Evolutionary conservation across 2,888 invertebrate genomes (phyloP).

Genomic region (Pardosa pseudoannulata): DNA sequence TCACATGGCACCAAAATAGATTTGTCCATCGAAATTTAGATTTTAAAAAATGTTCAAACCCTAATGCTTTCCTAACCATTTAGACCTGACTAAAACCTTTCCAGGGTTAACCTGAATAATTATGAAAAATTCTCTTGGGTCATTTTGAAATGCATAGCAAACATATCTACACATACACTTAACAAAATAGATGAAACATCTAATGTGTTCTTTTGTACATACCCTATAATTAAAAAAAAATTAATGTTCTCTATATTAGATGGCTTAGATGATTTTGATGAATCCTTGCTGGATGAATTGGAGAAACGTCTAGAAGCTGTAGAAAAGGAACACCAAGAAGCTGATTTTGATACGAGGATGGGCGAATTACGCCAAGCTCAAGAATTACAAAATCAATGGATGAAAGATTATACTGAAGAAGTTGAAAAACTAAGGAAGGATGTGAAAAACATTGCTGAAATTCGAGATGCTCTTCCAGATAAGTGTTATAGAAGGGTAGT

Average conservation of each 20-base stretch:
- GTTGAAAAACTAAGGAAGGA: conserved; percentile 84
- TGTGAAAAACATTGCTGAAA: conserved; percentile 89
- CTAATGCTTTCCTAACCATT: too few relatives aligned
- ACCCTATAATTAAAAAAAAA: too few relatives aligned
- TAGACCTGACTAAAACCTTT: too few relatives aligned
- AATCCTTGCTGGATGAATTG: conserved; percentile 77
- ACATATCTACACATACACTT: too few relatives aligned
- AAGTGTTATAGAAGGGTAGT: conserved; percentile 81
- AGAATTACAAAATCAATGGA: conserved; percentile 84
- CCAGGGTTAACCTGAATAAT: too few relatives aligned
- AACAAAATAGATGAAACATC: too few relatives aligned
- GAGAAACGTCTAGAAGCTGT: conserved; percentile 84
- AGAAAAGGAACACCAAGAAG: conserved; percentile 84
- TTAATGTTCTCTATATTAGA: conserved; percentile 78
- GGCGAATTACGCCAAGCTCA: conserved; percentile 85
- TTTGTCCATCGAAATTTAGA: too few relatives aligned
- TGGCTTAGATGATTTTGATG: conserved; percentile 76
- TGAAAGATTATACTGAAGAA: conserved; percentile 88
- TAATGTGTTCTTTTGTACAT: too few relatives aligned
- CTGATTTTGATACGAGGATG: conserved; percentile 87
- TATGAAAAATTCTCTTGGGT: too few relatives aligned
- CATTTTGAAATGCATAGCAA: too few relatives aligned
- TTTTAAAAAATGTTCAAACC: too few relatives aligned
- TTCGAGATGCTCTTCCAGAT: conserved; percentile 87
- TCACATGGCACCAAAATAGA: too few relatives aligned